A percentile compares a stretch with the other conserved stretches of the same genome.
phyloP scores from a whole-genome alignment of 1,140 invertebrate species.

The Drosophila pallidifrons region DNA sequence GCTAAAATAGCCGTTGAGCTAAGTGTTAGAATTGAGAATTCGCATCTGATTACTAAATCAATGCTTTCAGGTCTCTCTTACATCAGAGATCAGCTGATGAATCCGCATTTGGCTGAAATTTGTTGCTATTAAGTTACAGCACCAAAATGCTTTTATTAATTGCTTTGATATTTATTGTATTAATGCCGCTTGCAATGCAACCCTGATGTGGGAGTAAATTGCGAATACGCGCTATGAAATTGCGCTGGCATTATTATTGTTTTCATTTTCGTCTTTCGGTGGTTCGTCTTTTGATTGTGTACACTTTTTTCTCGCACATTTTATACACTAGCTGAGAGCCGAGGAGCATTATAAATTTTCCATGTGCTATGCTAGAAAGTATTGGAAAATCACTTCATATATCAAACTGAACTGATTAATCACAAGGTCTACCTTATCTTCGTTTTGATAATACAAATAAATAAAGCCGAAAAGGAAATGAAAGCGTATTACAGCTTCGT shows the following conservation, averaged over 20 bases:
- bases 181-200: slow-evolving; percentile 5
- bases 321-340: slow-evolving; percentile 6
- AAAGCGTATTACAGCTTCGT: background rate
- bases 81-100: background rate
- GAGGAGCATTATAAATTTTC: background rate
- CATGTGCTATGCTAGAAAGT: background rate
- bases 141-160: slow-evolving; percentile 1
- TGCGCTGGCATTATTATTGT: slow-evolving; percentile 9
- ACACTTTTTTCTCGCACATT: slow-evolving; percentile 18
- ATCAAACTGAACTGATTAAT: slow-evolving; percentile 6
- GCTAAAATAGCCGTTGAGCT: background rate
- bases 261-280: background rate
- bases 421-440: slow-evolving; percentile 4
- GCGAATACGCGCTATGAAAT: slow-evolving; percentile 7
- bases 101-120: background rate
- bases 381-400: background rate
- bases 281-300: slow-evolving; percentile 5
- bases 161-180: background rate
- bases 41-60: background rate
- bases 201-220: slow-evolving; percentile 14
- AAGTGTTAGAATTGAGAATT: background rate
- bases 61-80: background rate
- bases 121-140: background rate
- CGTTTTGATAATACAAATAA: background rate
- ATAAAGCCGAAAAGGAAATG: background rate